Percentiles rank a stretch among this genome's conserved stretches.
Conservation (phyloP, 2,113 vertebrate genomes). For the Heliornis fulica region DNA sequence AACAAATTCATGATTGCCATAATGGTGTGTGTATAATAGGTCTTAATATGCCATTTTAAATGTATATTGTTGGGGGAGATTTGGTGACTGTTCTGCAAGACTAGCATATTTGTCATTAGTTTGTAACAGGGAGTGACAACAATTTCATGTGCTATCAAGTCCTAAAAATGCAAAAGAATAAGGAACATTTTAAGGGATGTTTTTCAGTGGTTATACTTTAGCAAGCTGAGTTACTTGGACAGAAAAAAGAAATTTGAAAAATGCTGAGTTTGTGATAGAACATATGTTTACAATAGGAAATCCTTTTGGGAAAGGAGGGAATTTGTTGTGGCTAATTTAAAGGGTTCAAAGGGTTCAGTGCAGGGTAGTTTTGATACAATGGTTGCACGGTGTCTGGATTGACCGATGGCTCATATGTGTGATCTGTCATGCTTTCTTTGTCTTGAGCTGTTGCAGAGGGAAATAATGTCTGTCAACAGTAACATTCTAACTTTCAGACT, state of each 20-base stretch:
- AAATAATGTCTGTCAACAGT: constrained; percentile 26
- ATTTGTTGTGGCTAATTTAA: constrained; percentile 28
- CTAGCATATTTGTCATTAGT: neutral
- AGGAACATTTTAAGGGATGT: neutral
- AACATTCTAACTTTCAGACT: neutral
- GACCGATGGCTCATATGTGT: constrained; percentile 1
- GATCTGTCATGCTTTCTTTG: constrained; percentile 54
- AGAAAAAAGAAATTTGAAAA: constrained; percentile 21
- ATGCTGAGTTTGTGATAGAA: constrained; percentile 22
- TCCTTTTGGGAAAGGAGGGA: neutral
- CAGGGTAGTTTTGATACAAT: constrained; percentile 9
- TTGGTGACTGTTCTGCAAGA: neutral
- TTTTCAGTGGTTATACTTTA: constrained; percentile 36
- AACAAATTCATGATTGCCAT: neutral
- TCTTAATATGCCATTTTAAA: neutral
- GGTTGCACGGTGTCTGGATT: neutral
- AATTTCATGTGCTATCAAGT: neutral
- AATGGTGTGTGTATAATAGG: neutral
- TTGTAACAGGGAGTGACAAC: neutral
- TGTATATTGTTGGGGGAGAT: neutral
- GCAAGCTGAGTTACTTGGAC: neutral
- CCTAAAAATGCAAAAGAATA: neutral
- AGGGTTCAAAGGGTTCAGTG: neutral
- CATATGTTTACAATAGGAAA: constrained; percentile 57
- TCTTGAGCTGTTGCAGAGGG: constrained; percentile 21